Percentiles rank a stretch among this genome's conserved stretches.
These are phyloP conservation scores for Atopsyche davidsoni DNA, from an alignment of 1,140 invertebrate genomes.

Conservation along the genomic window DNA sequence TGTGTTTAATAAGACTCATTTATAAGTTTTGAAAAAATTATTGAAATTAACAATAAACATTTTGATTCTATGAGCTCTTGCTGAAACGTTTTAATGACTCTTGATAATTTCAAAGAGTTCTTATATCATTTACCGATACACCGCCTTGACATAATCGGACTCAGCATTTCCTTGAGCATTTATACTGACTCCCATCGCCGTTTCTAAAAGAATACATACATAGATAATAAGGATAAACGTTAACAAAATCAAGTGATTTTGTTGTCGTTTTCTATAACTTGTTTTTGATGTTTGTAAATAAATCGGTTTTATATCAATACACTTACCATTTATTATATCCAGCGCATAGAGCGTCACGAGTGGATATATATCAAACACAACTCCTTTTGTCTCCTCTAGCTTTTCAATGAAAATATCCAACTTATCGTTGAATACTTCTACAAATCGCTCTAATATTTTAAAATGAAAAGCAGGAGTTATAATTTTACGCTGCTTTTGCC, in stretches of 20 bases:
- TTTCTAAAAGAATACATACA: conserved; percentile 11
- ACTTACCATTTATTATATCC: conserved; percentile 74
- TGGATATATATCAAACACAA: conserved; percentile 62
- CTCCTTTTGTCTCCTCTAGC: conserved; percentile 50
- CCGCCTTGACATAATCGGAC: conserved; percentile 23
- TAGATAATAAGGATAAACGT: no score
- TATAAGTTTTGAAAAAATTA: no score
- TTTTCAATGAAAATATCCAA: conserved; percentile 56
- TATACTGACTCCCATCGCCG: conserved; percentile 22
- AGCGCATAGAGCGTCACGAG: conserved; percentile 68
- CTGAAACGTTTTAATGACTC: background rate
- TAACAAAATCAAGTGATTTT: background rate
- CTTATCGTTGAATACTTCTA: conserved; percentile 75
- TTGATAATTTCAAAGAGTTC: no score
- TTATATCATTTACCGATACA: conserved; percentile 15
- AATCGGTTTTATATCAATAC: no score
- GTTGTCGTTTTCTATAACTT: background rate
- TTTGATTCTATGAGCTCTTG: no score
- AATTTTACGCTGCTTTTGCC: conserved; percentile 26
- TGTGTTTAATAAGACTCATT: no score
- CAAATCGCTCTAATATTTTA: conserved; percentile 76
- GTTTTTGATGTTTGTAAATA: no score
- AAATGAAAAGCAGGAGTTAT: conserved; percentile 83
- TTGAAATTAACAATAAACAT: no score
- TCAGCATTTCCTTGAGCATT: conserved; percentile 17